Evolutionary conservation across 2,113 vertebrate species (phyloP), one percentile per base, ranked within the genome.

Genomic region (Coregonus clupeaformis): DNA sequence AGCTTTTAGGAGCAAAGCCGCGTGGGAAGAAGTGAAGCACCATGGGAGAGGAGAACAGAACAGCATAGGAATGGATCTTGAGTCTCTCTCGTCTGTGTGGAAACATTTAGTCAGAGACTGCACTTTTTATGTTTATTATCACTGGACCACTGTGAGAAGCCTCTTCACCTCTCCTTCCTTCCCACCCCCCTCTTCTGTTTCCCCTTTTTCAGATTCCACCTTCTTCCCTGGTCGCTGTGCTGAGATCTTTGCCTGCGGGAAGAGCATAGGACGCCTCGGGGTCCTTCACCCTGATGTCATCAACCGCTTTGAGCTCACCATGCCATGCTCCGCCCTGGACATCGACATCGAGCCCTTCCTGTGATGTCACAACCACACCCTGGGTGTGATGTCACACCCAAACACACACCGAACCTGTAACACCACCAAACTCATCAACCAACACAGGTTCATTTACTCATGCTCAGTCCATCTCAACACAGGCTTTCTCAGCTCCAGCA

Each of bases 191-290:
- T 45, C 59, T 12, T 88, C 83, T 88, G 84, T 83, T 32, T 73
- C 16, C 85, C 75, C 80, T 24, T 4, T 29, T 83, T 59, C 55
- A 99, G 97, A 95, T 79, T 83, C 94, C 76, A 94, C 94, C 75
- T 99, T 97, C 83, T 99, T 99, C 76, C 96, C 96, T 0, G 96
- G 97, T 4, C 95, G 97, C 76, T 99, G 98, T 27, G 98, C 98
- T 0, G 96, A 98, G 89, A 88, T 99, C 86, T 94, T 97, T 59
- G 94, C 91, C 52, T 78, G 73, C 59, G 95, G 96, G 73, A 93
- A 92, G 68, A 96, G 93, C 69, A 66, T 99, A 0, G 98, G 98
- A 7, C 95, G 91, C 55, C 93, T 99, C 0, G 97, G 98, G 64
- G 97, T 99, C 72, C 87, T 99, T 14, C 97, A 99, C 82, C 98